phyloP scores from a whole-genome alignment of 2,113 vertebrate genomes.

The Plectropomus leopardus region DNA sequence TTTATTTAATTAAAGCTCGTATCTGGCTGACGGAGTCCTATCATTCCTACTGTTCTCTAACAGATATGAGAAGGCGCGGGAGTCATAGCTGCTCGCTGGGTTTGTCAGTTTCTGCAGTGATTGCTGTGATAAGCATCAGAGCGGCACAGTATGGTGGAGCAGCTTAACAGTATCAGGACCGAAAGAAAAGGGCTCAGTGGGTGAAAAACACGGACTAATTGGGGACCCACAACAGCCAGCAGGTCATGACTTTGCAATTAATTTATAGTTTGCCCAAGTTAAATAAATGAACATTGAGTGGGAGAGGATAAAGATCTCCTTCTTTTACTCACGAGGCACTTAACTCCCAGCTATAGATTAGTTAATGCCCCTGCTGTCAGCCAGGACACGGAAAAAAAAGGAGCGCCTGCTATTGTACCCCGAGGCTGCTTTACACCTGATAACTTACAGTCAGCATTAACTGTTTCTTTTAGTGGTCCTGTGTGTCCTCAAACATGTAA shows the following conservation, averaged over 20 bases:
- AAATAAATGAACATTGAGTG: constrained; percentile 68
- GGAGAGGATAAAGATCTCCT: constrained; percentile 55
- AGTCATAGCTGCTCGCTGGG: constrained; percentile 26
- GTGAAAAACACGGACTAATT: constrained; percentile 62
- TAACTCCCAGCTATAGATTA: constrained; percentile 64
- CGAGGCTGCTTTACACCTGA: constrained; percentile 47
- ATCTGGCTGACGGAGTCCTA: background rate
- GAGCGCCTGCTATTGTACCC: background rate
- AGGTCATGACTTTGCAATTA: constrained; percentile 71
- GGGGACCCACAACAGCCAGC: constrained; percentile 43
- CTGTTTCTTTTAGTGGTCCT: constrained; percentile 4
- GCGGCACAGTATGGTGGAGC: constrained; percentile 27
- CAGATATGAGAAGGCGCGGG: background rate
- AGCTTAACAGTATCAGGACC: constrained; percentile 31
- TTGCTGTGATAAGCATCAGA: constrained; percentile 52
- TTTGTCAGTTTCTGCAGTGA: constrained; percentile 55
- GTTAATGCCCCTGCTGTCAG: constrained; percentile 53
- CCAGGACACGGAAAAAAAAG: constrained; percentile 20
- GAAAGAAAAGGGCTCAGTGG: constrained; percentile 33
- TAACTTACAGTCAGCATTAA: constrained; percentile 44
- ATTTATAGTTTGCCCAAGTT: constrained; percentile 60
- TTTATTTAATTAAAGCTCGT: constrained; percentile 19
- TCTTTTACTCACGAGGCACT: constrained; percentile 60
- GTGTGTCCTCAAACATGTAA: constrained; percentile 13
- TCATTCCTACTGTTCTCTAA: background rate